phyloP scores from a whole-genome alignment of 2,888 invertebrate species.

The Crossocerus cetratus region DNA sequence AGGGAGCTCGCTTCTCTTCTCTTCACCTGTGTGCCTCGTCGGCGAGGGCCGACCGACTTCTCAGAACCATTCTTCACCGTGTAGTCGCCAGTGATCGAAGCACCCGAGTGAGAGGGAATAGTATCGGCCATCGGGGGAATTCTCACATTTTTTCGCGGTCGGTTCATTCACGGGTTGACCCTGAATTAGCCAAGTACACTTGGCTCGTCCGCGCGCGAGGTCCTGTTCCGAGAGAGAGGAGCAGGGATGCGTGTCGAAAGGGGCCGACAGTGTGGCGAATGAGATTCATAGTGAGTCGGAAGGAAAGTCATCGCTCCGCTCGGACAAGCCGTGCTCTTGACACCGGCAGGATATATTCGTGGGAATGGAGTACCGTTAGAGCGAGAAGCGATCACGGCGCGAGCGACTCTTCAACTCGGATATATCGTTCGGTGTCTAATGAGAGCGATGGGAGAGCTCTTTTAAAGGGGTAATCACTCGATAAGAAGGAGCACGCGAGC shows the following conservation, averaged over 20 bases:
- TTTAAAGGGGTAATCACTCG: not conserved
- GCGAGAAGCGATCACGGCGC: not conserved
- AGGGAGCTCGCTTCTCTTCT: not conserved
- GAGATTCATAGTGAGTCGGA: conserved; percentile 38
- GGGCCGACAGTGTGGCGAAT: conserved; percentile 42
- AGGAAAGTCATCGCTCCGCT: conserved; percentile 20
- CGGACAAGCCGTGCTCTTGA: not conserved
- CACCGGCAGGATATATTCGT: conserved; percentile 2
- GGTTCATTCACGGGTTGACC: too few relatives aligned
- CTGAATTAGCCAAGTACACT: too few relatives aligned
- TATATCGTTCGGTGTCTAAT: not conserved
- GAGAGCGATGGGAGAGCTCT: not conserved
- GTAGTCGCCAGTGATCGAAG: not conserved
- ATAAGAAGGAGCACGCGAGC: not conserved
- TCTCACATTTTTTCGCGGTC: too few relatives aligned
- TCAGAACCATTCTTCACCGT: conserved; percentile 45
- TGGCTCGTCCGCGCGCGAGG: conserved; percentile 6
- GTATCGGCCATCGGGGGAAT: not conserved
- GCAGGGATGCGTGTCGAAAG: conserved; percentile 37
- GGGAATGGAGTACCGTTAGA: not conserved
- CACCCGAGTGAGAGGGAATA: not conserved
- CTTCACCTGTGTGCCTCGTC: not conserved
- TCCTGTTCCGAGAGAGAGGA: conserved; percentile 8
- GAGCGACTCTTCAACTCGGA: not conserved
- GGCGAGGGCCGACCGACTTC: conserved; percentile 48